Evolutionary conservation across 1,140 invertebrate genomes (phyloP), one percentile per base, ranked within the genome.

Genomic region (Drosophila nigromelanica): DNA sequence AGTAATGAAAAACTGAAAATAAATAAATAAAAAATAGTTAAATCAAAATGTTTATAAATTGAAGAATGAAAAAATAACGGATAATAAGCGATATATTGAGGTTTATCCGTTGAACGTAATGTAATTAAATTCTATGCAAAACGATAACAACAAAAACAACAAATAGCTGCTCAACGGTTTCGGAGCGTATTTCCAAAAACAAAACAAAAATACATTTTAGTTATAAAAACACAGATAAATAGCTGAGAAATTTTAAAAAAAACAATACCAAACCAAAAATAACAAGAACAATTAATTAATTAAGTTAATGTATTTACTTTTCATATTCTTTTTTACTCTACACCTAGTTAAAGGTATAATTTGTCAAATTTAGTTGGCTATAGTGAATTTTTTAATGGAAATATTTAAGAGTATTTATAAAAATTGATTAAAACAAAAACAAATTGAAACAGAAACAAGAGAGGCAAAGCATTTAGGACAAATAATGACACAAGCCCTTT

Each of bases 111-210:
- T 66, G 64, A 71, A 71, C 62, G 42, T 39, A 48, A 54, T 27
- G 5, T 42, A 62, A 63, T 55, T 51, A 76, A 66, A 63, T 69
- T 81, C 62, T 81, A 78, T 71, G 62, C 66, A 73, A 71, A 37
- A 50, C 40, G 24, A 68, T 3, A 68, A 67, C 43, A 72, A 67
- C 61, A 60, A 76, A 60, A 73, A 76, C 71, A 73, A 70, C 67
- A 77, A 90, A 90, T 82, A 90, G 77, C 82, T 90, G 87, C 87
- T 90, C 89, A 90, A 90, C 82, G 89, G 89, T 90, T 90, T 90
- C 89, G 89, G 89, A 90, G 89, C 89, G 87, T 90, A 90, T 90
- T 90, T 90, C 87, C 80, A 86, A 90, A 90, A 74, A 79, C 86
- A 78, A 69, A 18, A 45, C 68, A 62, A 52, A 4, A 51, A 70